Base-by-base conservation (phyloP, 2,888 invertebrate species). In the Heterodera filipjevi region DNA sequence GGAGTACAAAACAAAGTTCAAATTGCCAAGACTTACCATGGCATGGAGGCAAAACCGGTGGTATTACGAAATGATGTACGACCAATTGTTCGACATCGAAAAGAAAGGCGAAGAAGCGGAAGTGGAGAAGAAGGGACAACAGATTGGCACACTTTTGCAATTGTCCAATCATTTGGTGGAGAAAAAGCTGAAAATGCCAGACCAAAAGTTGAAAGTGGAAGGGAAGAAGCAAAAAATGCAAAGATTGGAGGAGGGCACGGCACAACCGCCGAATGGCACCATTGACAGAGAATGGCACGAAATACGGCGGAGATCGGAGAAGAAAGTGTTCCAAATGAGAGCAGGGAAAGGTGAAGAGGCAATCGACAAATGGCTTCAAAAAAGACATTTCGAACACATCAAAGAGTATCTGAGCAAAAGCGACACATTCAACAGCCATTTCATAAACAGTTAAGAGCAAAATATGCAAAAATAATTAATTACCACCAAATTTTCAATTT, bases 11-110 rank as follows among this genome's bases (percentile, higher is more conserved):
- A 59, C 19, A 27, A 2, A 59, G 8, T 8, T 0, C 59, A 59
- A 59, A 59, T 27, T n/a, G 59, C 59, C 59, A 59, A n/a, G 59
- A 27, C 22, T 59, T n/a, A 59, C 59, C 59, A 59, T 59, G 59
- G 59, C 59, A n/a, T 59, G 59, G 59, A n/a, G 27, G 27, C 59
- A 59, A 2, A 59, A 59, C 59, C n/a, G 59, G 12, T 59, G 59
- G 59, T 59, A 59, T 27, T 59, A 59, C 59, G 59, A 59, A 27
- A 59, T 59, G 59, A 27, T 59, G 22, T 59, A 59, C 27, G 59
- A 59, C 59, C 59, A 59, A 12, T 22, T 59, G 59, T 59, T 59
- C 22, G 59, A 59, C 59, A 59, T 59, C 22, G 59, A 59, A 27
- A 53, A 53, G 53, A 22, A 16, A 5, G 53, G 22, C 19, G 59